Evolutionary conservation across 2,888 invertebrate species (phyloP).

Genomic region (Invenusta paracnida): DNA sequence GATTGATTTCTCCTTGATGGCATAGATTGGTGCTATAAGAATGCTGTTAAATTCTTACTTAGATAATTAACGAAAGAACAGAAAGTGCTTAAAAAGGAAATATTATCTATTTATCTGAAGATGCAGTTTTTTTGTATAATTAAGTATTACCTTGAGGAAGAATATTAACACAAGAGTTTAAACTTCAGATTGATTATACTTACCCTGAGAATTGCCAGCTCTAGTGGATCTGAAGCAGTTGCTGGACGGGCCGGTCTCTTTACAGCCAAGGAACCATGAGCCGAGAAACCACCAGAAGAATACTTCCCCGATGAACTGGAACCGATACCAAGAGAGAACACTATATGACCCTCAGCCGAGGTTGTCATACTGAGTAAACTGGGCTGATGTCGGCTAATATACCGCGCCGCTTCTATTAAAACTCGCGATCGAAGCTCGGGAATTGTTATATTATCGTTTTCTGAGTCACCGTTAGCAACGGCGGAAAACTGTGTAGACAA

Average conservation of each 20-base stretch:
- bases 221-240: not conserved
- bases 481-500: not conserved
- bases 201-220: not conserved
- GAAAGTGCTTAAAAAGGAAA: too few relatives aligned
- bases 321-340: not conserved
- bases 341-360: not conserved
- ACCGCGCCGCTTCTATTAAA: not conserved
- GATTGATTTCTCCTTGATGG: too few relatives aligned
- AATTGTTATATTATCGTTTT: not conserved
- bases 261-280: not conserved
- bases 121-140: too few relatives aligned
- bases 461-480: not conserved
- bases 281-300: not conserved
- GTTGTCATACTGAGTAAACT: not conserved
- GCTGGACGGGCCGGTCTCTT: not conserved
- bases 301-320: too few relatives aligned
- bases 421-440: not conserved
- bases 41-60: too few relatives aligned
- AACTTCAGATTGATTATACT: too few relatives aligned
- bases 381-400: not conserved
- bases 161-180: too few relatives aligned
- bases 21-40: too few relatives aligned
- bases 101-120: too few relatives aligned
- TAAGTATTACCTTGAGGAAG: too few relatives aligned
- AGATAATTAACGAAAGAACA: too few relatives aligned